phyloP scores from a whole-genome alignment of 2,888 invertebrate species.

The Leptinotarsa juncta region DNA sequence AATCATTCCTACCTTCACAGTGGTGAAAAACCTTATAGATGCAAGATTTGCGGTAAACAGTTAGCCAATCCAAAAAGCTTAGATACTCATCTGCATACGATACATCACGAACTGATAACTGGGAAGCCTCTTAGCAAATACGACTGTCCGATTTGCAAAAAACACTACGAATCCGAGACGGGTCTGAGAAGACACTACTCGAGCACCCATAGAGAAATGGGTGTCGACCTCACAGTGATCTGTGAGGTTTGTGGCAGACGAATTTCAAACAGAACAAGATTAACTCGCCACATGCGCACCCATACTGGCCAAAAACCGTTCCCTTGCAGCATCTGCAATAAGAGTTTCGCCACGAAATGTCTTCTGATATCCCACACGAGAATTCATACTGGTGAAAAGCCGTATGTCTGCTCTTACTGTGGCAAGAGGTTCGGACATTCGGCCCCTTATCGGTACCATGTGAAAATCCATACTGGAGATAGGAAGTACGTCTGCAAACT shows the following conservation, averaged over 20 bases:
- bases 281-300: slow-evolving; percentile 65
- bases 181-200: slow-evolving; percentile 62
- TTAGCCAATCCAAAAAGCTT: slow-evolving; percentile 38
- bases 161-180: slow-evolving; percentile 59
- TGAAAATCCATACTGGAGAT: slow-evolving; percentile 71
- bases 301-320: slow-evolving; percentile 69
- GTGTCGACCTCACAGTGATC: slow-evolving; percentile 66
- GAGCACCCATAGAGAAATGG: slow-evolving; percentile 48
- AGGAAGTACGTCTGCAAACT: slow-evolving; percentile 66
- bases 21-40: slow-evolving; percentile 66
- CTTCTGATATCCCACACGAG: slow-evolving; percentile 65
- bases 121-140: slow-evolving; percentile 57
- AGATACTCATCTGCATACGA: slow-evolving; percentile 64
- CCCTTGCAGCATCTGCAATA: slow-evolving; percentile 57
- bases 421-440: slow-evolving; percentile 65
- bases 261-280: slow-evolving; percentile 48
- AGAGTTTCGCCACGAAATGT: slow-evolving; percentile 71
- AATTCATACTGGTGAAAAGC: slow-evolving; percentile 56
- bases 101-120: slow-evolving; percentile 64
- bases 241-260: slow-evolving; percentile 51
- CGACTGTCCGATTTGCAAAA: slow-evolving; percentile 66
- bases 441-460: slow-evolving; percentile 71
- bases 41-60: slow-evolving; percentile 64
- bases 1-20: slow-evolving; percentile 59
- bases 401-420: slow-evolving; percentile 52